These are phyloP conservation scores for Drosophila lacicola DNA, from an alignment of 2,888 invertebrate species.

Conservation along the genomic window DNA sequence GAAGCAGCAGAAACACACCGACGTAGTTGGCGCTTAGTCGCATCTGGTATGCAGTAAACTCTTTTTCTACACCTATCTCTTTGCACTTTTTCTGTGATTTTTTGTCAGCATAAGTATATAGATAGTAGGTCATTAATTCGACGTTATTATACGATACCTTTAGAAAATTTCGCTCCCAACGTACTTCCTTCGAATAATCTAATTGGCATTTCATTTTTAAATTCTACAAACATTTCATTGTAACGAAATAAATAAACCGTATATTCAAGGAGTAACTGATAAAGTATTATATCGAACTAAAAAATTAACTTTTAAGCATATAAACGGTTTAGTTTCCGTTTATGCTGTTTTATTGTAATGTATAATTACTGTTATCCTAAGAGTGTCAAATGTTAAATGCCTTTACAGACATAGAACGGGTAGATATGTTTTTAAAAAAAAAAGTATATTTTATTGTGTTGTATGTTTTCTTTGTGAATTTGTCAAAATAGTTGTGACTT, in stretches of 20 bases:
- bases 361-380: too few relatives aligned
- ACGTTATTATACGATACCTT: conserved; percentile 17
- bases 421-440: too few relatives aligned
- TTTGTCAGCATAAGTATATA: not conserved
- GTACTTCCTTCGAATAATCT: conserved; percentile 16
- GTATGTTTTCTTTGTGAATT: not conserved
- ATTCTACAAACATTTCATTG: not conserved
- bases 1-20: conserved; percentile 39
- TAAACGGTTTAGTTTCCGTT: too few relatives aligned
- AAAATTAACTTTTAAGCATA: too few relatives aligned
- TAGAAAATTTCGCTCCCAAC: conserved; percentile 29
- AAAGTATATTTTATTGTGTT: too few relatives aligned
- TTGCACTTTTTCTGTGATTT: conserved; percentile 27
- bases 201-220: conserved; percentile 30
- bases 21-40: conserved; percentile 28
- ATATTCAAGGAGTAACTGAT: conserved; percentile 16
- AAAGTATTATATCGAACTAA: not conserved
- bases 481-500: not conserved
- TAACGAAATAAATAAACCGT: not conserved
- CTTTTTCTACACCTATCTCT: conserved; percentile 20
- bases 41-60: conserved; percentile 18
- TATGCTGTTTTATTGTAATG: too few relatives aligned
- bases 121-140: not conserved
- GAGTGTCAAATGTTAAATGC: too few relatives aligned
- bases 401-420: too few relatives aligned